Evolutionary conservation across 2,888 invertebrate species (phyloP).

Genomic region (Zaprionus bogoriensis): DNA sequence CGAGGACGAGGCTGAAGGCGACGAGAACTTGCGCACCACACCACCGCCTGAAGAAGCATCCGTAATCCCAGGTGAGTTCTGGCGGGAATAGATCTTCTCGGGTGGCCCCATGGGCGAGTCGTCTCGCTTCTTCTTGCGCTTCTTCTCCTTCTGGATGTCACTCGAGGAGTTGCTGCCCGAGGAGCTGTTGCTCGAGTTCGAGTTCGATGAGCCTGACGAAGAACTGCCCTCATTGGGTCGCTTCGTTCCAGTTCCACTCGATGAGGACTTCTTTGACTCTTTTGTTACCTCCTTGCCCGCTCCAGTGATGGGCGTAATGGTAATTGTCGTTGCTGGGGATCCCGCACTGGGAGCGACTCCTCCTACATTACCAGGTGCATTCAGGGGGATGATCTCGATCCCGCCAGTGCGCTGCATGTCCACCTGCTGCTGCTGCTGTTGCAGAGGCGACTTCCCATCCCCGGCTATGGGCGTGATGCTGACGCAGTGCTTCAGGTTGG

Average conservation of each 20-base stretch:
- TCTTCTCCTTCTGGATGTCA: constrained; percentile 85
- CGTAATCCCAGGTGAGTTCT: constrained; percentile 80
- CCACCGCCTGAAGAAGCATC: constrained; percentile 84
- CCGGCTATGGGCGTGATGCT: constrained; percentile 81
- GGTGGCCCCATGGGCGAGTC: constrained; percentile 87
- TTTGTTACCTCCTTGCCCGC: constrained; percentile 49
- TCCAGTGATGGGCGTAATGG: constrained; percentile 90
- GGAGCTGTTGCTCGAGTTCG: constrained; percentile 21
- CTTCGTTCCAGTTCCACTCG: constrained; percentile 45
- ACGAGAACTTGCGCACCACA: constrained; percentile 86
- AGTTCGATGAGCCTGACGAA: constrained; percentile 37
- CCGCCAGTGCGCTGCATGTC: constrained; percentile 79
- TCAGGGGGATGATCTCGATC: constrained; percentile 93
- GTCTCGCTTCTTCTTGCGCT: constrained; percentile 89
- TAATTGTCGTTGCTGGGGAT: constrained; percentile 88
- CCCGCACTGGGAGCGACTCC: constrained; percentile 84
- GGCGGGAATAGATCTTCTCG: constrained; percentile 89
- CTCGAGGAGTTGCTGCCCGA: constrained; percentile 26
- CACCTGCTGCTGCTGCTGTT: constrained; percentile 27
- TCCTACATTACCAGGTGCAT: constrained; percentile 81
- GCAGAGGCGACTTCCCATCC: constrained; percentile 35
- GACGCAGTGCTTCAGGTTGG: constrained; percentile 79
- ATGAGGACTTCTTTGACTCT: constrained; percentile 45
- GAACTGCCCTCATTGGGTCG: constrained; percentile 54
- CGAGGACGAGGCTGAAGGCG: constrained; percentile 84